phyloP scores from a whole-genome alignment of 1,140 invertebrate genomes.

The Eciton burchellii region DNA sequence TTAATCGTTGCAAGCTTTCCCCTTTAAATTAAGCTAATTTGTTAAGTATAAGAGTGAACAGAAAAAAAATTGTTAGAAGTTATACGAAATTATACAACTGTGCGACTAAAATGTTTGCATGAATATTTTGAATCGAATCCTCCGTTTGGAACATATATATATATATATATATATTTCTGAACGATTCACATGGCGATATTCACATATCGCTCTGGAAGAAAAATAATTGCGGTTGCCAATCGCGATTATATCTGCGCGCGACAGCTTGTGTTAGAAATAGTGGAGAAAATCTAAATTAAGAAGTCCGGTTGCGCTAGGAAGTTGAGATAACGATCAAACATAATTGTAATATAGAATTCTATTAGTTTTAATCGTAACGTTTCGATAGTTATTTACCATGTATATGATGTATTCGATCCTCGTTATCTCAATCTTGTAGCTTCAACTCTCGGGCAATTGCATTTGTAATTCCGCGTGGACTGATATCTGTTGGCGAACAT shows the following conservation, averaged over 20 bases:
- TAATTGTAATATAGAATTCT: constrained; percentile 36
- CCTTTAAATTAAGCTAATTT: constrained; percentile 5
- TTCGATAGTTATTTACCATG: constrained; percentile 28
- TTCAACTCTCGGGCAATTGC: constrained; percentile 11
- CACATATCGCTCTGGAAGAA: constrained; percentile 2
- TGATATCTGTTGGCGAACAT: not conserved
- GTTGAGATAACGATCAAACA: constrained; percentile 46
- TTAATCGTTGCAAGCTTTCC: not conserved
- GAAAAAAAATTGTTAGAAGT: not conserved
- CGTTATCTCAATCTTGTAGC: not conserved
- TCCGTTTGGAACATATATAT: constrained; percentile 7
- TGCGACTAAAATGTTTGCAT: not conserved
- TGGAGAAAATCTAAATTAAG: constrained; percentile 13
- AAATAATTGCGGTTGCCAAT: not conserved
- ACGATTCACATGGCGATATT: constrained; percentile 6
- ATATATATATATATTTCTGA: not conserved
- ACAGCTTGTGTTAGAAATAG: not conserved
- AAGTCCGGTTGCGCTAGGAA: constrained; percentile 14
- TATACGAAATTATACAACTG: constrained; percentile 21
- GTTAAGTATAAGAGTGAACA: not conserved
- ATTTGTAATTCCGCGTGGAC: constrained; percentile 6
- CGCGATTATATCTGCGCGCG: constrained; percentile 31
- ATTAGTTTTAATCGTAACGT: constrained; percentile 35
- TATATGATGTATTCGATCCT: constrained; percentile 17
- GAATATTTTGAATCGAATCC: not conserved